phyloP scores from a whole-genome alignment of 2,113 vertebrate genomes.

The Ivindomyrus marchei region DNA sequence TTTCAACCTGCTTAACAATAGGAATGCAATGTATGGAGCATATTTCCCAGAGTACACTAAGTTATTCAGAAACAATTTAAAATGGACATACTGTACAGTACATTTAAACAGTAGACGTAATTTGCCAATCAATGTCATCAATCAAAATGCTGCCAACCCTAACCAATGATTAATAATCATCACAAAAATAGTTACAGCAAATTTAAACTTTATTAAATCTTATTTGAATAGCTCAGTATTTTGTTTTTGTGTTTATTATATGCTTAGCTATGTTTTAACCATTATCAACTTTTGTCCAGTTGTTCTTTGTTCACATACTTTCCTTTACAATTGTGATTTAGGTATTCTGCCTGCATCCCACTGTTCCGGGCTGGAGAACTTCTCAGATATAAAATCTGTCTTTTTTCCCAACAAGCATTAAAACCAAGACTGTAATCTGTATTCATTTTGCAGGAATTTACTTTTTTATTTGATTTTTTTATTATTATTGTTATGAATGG shows the following conservation, averaged over 20 bases:
- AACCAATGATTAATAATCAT: not conserved
- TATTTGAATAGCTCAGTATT: not conserved
- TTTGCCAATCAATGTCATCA: not conserved
- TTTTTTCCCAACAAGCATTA: not conserved
- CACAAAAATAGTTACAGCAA: not conserved
- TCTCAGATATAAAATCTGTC: not conserved
- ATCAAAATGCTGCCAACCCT: not conserved
- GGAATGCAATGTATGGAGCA: not conserved
- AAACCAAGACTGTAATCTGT: not conserved
- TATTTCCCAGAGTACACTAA: not conserved
- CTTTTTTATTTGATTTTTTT: not conserved
- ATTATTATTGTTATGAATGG: not conserved
- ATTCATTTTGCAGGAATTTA: not conserved
- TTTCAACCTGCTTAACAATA: not conserved
- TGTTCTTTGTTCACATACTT: not conserved
- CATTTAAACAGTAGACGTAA: not conserved
- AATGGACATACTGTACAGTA: not conserved
- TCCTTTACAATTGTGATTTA: not conserved
- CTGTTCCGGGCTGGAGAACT: not conserved
- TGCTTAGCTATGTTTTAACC: not conserved
- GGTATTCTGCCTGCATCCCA: not conserved
- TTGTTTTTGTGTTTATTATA: not conserved
- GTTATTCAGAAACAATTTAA: not conserved
- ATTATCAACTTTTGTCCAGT: not conserved
- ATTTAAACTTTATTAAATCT: not conserved